A percentile compares a stretch with the other conserved stretches of the same genome.
These are phyloP conservation scores for Forpus xanthops DNA, from an alignment of 2,797 vertebrate species.

Conservation along the genomic window DNA sequence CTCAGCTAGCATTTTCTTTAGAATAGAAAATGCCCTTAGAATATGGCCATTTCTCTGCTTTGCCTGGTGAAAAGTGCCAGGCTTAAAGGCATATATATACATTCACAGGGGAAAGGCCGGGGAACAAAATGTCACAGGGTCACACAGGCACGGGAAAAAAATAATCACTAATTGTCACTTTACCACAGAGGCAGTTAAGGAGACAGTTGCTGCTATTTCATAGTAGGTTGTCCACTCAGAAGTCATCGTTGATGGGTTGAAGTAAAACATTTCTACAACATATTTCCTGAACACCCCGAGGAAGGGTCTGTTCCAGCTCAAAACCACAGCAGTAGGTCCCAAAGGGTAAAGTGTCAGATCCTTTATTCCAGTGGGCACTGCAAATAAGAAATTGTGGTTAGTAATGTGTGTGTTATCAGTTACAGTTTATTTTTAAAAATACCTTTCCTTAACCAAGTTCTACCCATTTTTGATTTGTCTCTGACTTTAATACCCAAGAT, in stretches of 20 bases:
- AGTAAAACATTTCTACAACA: slow-evolving; percentile 94
- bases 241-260: slow-evolving; percentile 89
- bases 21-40: not conserved
- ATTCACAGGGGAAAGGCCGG: not conserved
- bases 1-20: not conserved
- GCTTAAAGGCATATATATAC: not conserved
- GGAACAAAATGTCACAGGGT: not conserved
- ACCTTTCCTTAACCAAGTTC: not conserved
- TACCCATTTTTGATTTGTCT: not conserved
- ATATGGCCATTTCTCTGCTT: not conserved
- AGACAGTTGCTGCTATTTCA: slow-evolving; percentile 90
- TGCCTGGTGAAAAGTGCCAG: not conserved
- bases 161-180: not conserved
- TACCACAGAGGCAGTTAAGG: slow-evolving; percentile 92
- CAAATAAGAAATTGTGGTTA: not conserved
- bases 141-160: not conserved
- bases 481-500: not conserved
- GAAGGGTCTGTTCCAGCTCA: slow-evolving; percentile 92
- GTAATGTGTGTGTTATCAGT: not conserved
- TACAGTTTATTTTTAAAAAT: not conserved
- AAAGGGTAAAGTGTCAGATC: slow-evolving; percentile 89
- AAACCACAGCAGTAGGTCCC: slow-evolving; percentile 87
- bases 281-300: slow-evolving; percentile 93
- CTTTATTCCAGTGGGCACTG: slow-evolving; percentile 91
- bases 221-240: slow-evolving; percentile 97